Conservation (phyloP, 2,797 vertebrate species). For the Saxicola maurus region DNA sequence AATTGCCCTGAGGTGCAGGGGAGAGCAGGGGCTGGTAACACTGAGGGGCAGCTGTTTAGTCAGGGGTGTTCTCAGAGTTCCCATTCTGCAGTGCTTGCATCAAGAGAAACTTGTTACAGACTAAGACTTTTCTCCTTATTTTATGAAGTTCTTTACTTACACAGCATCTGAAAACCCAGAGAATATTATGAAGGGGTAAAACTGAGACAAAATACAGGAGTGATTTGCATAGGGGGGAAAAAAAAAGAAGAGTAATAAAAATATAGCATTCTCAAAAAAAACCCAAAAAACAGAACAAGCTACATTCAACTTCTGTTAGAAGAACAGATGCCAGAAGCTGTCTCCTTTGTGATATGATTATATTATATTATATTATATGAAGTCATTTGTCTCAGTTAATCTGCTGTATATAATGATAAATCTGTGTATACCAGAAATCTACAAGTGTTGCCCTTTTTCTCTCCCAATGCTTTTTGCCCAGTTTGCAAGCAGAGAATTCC, state of each 20-base stretch:
- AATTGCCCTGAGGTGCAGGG: background rate
- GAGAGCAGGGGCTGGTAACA: background rate
- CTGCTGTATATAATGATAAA: background rate
- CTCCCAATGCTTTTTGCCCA: background rate
- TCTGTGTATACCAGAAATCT: background rate
- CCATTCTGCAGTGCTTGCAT: background rate
- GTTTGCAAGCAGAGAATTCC: background rate
- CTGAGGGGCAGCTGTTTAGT: background rate
- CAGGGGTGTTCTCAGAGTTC: background rate
- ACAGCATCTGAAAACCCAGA: conserved; percentile 29
- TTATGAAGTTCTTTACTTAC: conserved; percentile 23
- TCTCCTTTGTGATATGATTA: background rate
- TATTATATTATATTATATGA: no score
- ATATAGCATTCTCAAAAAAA: background rate
- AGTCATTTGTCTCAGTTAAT: background rate
- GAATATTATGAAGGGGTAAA: background rate
- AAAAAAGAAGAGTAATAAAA: background rate
- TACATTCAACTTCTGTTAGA: background rate
- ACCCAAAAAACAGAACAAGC: background rate
- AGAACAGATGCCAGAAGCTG: background rate
- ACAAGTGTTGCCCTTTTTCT: background rate
- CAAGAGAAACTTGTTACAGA: conserved; percentile 33
- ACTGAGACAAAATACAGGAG: background rate
- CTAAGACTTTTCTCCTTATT: background rate
- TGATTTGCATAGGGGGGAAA: background rate